A percentile compares a stretch with the other conserved stretches of the same genome.
Evolutionary conservation across 2,797 vertebrate species (phyloP).

Genomic region (Pantherophis alleghaniensis): DNA sequence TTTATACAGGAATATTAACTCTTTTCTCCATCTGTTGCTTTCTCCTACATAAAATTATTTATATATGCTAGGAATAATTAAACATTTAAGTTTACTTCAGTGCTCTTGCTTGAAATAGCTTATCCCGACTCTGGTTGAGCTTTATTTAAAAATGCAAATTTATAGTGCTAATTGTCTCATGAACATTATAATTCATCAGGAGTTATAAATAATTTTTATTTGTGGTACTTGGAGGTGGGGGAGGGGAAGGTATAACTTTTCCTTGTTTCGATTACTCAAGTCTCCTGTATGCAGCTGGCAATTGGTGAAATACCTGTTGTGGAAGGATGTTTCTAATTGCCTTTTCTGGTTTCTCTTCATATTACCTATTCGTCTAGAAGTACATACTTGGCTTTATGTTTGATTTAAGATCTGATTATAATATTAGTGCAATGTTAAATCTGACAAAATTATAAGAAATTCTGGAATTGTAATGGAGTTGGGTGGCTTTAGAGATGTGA

Average conservation of each 20-base stretch:
- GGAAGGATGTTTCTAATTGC: neutral
- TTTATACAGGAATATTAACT: neutral
- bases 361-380: neutral
- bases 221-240: neutral
- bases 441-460: neutral
- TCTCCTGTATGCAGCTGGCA: neutral
- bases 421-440: neutral
- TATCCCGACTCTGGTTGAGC: neutral
- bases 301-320: neutral
- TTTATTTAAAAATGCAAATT: neutral
- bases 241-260: neutral
- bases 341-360: neutral
- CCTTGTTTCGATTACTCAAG: neutral
- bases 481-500: neutral
- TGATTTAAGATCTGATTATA: neutral
- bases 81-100: neutral
- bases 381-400: neutral
- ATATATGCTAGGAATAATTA: neutral
- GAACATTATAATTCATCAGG: neutral
- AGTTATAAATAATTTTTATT: neutral
- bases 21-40: neutral
- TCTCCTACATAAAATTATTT: neutral
- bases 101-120: neutral
- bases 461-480: neutral
- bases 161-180: neutral